Evolutionary conservation across 2,797 vertebrate genomes (phyloP).

Genomic region (Heterohyrax brucei): DNA sequence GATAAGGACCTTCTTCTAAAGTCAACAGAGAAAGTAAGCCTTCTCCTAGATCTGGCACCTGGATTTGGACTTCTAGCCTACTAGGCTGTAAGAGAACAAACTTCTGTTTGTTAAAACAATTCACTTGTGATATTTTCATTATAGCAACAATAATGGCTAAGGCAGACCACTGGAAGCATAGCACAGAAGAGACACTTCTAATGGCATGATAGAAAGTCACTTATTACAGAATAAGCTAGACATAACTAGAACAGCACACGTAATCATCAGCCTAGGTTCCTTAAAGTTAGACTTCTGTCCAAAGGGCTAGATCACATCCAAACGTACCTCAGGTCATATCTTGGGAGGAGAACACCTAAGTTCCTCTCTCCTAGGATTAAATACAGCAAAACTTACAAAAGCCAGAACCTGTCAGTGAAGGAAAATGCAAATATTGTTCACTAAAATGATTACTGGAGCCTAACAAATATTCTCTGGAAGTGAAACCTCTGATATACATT

Average conservation of each 20-base stretch:
- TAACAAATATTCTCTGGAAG: background rate
- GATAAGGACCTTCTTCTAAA: too few relatives aligned
- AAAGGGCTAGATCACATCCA: background rate
- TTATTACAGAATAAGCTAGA: background rate
- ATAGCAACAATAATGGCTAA: too few relatives aligned
- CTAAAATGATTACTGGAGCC: background rate
- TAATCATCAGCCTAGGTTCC: background rate
- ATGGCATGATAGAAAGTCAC: background rate
- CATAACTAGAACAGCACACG: background rate
- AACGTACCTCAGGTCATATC: background rate
- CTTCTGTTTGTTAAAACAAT: too few relatives aligned
- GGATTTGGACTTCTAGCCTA: too few relatives aligned
- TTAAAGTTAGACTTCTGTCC: background rate
- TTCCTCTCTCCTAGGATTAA: background rate
- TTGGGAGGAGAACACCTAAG: background rate
- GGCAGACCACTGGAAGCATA: background rate
- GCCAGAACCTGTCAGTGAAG: background rate
- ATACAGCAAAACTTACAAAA: background rate
- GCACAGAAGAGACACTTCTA: background rate
- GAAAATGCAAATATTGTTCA: background rate
- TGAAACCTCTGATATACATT: background rate
- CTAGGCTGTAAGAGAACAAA: too few relatives aligned
- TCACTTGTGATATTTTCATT: too few relatives aligned
- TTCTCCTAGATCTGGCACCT: too few relatives aligned
- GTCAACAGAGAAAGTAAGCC: too few relatives aligned